Conservation (phyloP, 2,113 vertebrate genomes). For the Capreolus pygargus region DNA sequence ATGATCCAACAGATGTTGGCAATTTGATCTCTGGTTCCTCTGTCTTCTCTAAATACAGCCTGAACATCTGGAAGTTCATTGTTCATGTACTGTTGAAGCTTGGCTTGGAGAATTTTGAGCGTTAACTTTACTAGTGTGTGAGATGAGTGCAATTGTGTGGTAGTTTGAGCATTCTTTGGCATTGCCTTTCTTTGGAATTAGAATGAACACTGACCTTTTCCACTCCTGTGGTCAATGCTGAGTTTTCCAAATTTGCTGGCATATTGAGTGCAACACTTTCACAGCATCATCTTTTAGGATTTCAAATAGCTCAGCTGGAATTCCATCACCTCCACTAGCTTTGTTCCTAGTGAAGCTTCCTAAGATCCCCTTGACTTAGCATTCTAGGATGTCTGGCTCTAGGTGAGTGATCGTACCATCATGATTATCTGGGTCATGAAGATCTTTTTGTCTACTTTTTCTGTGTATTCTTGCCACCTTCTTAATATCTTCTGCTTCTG, state of each 20-base stretch:
- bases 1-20: accelerated
- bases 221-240: background rate
- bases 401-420: background rate
- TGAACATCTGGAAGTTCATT: background rate
- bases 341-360: background rate
- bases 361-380: background rate
- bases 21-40: background rate
- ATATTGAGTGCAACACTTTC: background rate
- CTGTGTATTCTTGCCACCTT: background rate
- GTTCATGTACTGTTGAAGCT: background rate
- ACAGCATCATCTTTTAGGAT: background rate
- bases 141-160: background rate
- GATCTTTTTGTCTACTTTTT: background rate
- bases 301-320: background rate
- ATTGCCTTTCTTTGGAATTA: background rate
- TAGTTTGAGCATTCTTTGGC: background rate
- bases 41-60: background rate
- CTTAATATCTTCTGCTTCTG: background rate
- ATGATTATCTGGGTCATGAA: background rate
- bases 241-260: background rate
- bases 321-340: background rate
- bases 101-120: background rate
- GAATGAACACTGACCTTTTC: background rate
- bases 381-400: background rate
- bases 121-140: background rate